Evolutionary conservation across 2,888 invertebrate species (phyloP).

Genomic region (Drosophila maculinotata): DNA sequence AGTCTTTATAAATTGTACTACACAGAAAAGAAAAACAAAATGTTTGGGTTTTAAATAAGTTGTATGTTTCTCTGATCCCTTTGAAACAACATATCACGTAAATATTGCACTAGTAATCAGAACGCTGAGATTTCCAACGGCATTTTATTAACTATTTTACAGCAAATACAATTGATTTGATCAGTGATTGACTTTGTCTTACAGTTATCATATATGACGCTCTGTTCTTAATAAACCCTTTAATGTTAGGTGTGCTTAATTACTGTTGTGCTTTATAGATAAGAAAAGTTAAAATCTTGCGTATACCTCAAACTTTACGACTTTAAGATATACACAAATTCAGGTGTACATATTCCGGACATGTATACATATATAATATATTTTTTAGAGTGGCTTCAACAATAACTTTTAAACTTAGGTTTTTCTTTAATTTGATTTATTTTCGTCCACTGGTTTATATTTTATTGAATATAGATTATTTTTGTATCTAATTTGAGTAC

Average conservation of each 20-base stretch:
- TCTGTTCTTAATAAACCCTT: conserved; percentile 13
- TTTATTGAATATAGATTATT: neutral
- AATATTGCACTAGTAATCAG: neutral
- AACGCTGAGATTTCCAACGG: conserved; percentile 3
- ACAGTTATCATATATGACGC: conserved; percentile 13
- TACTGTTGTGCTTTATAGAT: conserved; percentile 18
- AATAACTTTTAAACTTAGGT: neutral
- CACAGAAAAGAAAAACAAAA: no score
- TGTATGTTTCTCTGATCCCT: no score
- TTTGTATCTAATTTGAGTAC: neutral
- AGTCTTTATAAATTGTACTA: no score
- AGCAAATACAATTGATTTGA: conserved; percentile 47
- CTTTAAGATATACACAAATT: neutral
- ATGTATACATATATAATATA: neutral
- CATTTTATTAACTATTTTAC: conserved; percentile 39
- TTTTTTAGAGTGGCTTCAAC: neutral
- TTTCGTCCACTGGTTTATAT: neutral
- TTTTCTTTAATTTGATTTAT: neutral
- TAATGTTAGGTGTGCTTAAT: conserved; percentile 18
- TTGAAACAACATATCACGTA: no score
- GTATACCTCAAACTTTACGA: neutral
- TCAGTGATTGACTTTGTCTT: conserved; percentile 48
- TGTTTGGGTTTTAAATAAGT: no score
- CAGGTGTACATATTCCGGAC: neutral
- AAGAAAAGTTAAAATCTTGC: conserved; percentile 11